Conservation (phyloP, 2,797 vertebrate species). For the Okamejei kenojei region DNA sequence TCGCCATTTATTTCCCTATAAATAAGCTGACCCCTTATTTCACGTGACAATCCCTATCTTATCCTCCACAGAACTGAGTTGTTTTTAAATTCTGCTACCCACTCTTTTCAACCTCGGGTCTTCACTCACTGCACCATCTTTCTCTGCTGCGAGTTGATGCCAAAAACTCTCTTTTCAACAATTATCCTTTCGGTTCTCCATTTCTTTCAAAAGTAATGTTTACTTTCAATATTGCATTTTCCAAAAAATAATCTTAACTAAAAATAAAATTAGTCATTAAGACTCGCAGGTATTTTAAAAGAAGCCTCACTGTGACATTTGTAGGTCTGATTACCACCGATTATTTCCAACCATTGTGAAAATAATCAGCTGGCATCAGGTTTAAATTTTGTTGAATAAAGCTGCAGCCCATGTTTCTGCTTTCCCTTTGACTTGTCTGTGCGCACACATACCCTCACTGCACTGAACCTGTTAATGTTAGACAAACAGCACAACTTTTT, state of each 20-base stretch:
- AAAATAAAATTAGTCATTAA: neutral
- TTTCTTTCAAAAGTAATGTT: neutral
- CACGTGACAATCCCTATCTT: too few relatives aligned
- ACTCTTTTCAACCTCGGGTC: neutral
- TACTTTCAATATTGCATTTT: neutral
- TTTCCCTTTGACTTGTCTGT: neutral
- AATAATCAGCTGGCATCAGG: neutral
- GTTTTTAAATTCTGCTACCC: too few relatives aligned
- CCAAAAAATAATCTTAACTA: neutral
- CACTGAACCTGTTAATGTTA: too few relatives aligned
- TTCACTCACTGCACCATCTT: neutral
- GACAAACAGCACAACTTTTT: too few relatives aligned
- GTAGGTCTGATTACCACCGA: too few relatives aligned
- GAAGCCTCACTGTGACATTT: too few relatives aligned
- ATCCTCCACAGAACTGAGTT: neutral
- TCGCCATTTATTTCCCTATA: too few relatives aligned
- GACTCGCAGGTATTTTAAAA: too few relatives aligned
- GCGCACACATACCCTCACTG: neutral
- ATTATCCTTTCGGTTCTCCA: neutral
- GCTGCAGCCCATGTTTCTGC: neutral
- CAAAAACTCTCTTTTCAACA: neutral
- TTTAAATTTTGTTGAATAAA: neutral
- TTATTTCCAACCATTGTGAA: neutral
- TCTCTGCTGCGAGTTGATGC: neutral
- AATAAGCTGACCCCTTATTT: too few relatives aligned